Base-by-base conservation (phyloP, 2,888 invertebrate species). In the Scaptomyza flava region DNA sequence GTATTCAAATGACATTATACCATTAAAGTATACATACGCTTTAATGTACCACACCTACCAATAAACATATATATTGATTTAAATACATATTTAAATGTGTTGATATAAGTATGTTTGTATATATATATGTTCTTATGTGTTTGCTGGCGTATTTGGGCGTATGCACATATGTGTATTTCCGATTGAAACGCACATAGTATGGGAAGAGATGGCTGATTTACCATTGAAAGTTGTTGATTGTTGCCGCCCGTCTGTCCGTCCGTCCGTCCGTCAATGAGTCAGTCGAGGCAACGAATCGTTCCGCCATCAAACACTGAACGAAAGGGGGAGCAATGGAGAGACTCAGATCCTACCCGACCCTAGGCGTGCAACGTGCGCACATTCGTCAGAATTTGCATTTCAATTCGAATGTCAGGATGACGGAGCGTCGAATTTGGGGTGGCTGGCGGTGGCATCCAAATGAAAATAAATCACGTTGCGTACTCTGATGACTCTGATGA, bases 381-480 rank as follows among this genome's bases (percentile, higher is more conserved):
- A 89, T 89, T 85, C 89, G 85, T 89, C 89, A 88, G 89, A 87
- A 90, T 90, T 90, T 90, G 90, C 89, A 90, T 89, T 90, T 89
- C 89, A 90, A 90, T 90, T 89, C 84, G 79, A 70, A 87, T 84
- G 78, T 79, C 75, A 83, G 77, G 75, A 86, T 86, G 86, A 89
- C 85, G 79, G 87, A 87, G 83, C 86, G 76, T 69, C 70, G 83
- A 77, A 72, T 74, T 86, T 73, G 89, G 85, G 74, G 27, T 23
- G 23, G 4, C 23, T 69, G 81, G 74, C 71, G 65, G 66, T 70
- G 58, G 82, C 65, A 87, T 80, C 79, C 74, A 85, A 88, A 77
- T 89, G 85, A 80, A 89, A 89, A 85, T 89, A 89, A 89, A 87
- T 89, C 89, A 89, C 81, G 68, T 75, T 79, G 85, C 82, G 70